These are phyloP conservation scores for Physeter macrocephalus DNA, from an alignment of 2,113 vertebrate genomes.

Conservation along the genomic window DNA sequence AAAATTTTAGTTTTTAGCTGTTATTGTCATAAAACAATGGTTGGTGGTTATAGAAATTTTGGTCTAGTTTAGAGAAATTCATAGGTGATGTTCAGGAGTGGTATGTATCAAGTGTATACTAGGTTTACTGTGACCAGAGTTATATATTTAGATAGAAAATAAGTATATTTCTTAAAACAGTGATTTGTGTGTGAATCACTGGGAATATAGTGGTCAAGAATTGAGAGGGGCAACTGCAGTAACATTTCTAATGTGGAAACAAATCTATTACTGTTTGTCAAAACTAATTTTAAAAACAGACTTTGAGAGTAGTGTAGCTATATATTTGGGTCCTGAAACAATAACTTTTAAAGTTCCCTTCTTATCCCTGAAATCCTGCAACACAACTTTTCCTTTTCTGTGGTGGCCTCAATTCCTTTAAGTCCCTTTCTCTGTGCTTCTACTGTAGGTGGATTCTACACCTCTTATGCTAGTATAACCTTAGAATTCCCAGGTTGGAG, in stretches of 20 bases:
- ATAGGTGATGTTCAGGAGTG: background rate
- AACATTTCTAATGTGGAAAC: constrained; percentile 27
- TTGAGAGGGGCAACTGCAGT: background rate
- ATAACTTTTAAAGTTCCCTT: background rate
- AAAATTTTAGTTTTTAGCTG: background rate
- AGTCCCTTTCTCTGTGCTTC: background rate
- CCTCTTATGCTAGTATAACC: background rate
- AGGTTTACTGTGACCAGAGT: background rate
- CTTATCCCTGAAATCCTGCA: background rate
- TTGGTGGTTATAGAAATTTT: background rate
- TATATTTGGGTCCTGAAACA: constrained; percentile 9
- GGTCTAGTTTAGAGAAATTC: constrained; percentile 20
- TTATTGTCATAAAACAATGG: background rate
- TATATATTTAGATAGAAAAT: constrained; percentile 15
- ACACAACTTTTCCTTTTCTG: background rate
- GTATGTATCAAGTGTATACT: background rate
- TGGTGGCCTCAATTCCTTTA: background rate
- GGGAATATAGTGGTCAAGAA: background rate
- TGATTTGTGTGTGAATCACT: constrained; percentile 27
- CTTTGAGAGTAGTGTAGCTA: background rate
- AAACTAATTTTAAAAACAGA: constrained; percentile 33
- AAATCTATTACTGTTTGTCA: background rate
- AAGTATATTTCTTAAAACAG: background rate
- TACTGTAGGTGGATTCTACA: background rate
- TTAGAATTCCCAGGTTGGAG: constrained; percentile 19